Evolutionary conservation across 2,888 invertebrate species (phyloP), one percentile per base, ranked within the genome.

Genomic region (Nycteola revayana): DNA sequence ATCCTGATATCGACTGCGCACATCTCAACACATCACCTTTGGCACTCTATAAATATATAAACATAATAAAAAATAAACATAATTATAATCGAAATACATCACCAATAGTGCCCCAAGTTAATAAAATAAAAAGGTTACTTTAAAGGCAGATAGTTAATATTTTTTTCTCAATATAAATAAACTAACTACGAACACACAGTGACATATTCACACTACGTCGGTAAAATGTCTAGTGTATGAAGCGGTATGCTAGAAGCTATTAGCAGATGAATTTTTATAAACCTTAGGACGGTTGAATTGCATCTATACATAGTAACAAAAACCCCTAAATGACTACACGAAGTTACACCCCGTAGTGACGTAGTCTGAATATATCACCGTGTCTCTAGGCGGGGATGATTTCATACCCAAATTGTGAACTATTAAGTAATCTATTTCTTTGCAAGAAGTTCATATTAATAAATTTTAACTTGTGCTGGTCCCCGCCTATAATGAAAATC

Each of bases 1-100:
- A 46, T 47, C 39, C 45, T 33, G 36, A 14, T 14, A 14, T 49
- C 36, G 46, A 47, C 45, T 44, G 49, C 42, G 43, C 47, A 34
- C 51, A 57, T 49, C 47, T 38, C 55, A 53, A 49, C 35, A 38
- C 41, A 58, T 51, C 50, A 50, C 65, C 37, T 75, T 75, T 76
- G 73, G 73, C 73, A 75, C 71, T 52, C 60, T 55, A 57, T 56
- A 59, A 55, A 55, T 49, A 57, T 44, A 49, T 61, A 41, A 14
- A 14, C 14, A 48, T 51, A 61, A 59, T 32, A 49, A 35, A 56
- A 57, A 46, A 48, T 54, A 55, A 54, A 52, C n/a, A 49, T 50
- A 52, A n/a, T n/a, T n/a, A n/a, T n/a, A 52, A 50, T 41, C 38
- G 42, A 66, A 61, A 67, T 62, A 60, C 65, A 53, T 51, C 49